Conservation (phyloP, 2,797 vertebrate genomes). For the Chromobotia macracanthus region DNA sequence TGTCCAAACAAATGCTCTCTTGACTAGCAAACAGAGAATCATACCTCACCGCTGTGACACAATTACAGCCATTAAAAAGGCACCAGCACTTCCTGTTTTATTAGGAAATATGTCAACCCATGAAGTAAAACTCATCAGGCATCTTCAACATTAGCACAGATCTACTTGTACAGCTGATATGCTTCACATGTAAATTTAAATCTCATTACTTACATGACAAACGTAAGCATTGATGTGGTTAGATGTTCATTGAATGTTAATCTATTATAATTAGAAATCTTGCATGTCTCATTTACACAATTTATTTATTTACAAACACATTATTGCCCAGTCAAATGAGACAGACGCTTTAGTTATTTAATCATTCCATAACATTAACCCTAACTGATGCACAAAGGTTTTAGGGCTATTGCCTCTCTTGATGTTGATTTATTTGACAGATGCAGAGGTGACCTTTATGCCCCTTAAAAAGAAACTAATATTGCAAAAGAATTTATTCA, state of each 20-base stretch:
- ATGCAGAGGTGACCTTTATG: neutral
- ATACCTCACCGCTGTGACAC: neutral
- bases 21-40: neutral
- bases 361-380: neutral
- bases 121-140: no score
- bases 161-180: neutral
- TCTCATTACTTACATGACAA: neutral
- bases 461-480: neutral
- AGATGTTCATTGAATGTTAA: slow-evolving; percentile 34
- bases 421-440: neutral
- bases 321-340: neutral
- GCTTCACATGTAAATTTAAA: neutral
- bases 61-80: neutral
- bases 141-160: neutral
- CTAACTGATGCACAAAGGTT: neutral
- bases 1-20: neutral
- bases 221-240: slow-evolving; percentile 41
- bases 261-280: slow-evolving; percentile 14
- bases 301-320: slow-evolving; percentile 15
- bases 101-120: no score
- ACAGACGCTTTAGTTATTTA: neutral
- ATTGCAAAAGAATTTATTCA: neutral
- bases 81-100: neutral
- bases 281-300: slow-evolving; percentile 3
- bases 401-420: neutral